phyloP scores from a whole-genome alignment of 2,888 invertebrate species.

The Rhingia campestris region DNA sequence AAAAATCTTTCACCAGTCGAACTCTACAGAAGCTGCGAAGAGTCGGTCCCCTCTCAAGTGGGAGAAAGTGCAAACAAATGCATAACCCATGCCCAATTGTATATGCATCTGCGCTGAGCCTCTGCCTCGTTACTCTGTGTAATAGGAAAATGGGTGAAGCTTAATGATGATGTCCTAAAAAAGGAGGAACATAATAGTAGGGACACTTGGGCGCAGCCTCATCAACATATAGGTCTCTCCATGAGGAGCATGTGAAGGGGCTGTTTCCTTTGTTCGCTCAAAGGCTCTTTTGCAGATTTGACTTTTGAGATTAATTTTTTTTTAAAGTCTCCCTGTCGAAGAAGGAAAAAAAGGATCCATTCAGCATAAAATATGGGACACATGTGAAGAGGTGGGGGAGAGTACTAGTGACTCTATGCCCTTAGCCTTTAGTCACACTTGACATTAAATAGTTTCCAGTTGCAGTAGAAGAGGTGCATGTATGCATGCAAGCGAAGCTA shows the following conservation, averaged over 20 bases:
- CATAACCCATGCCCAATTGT: constrained; percentile 14
- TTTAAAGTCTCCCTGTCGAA: constrained; percentile 50
- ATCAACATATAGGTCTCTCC: background rate
- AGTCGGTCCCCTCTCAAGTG: constrained; percentile 4
- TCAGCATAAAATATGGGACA: constrained; percentile 55
- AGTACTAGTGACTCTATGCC: constrained; percentile 51
- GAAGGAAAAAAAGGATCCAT: constrained; percentile 24
- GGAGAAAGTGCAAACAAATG: constrained; percentile 42
- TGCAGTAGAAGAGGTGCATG: constrained; percentile 5
- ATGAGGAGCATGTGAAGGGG: background rate
- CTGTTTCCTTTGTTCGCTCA: constrained; percentile 42
- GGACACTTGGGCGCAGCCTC: background rate
- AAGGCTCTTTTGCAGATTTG: constrained; percentile 34
- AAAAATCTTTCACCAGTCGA: constrained; percentile 44
- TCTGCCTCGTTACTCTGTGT: constrained; percentile 27
- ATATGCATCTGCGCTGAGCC: background rate
- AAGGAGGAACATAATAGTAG: background rate
- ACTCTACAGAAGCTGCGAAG: constrained; percentile 22
- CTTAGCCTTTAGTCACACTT: constrained; percentile 74
- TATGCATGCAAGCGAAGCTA: constrained; percentile 48
- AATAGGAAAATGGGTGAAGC: constrained; percentile 46
- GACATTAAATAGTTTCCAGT: constrained; percentile 69
- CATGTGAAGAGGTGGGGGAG: background rate
- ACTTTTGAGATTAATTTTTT: constrained; percentile 46
- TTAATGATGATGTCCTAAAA: constrained; percentile 55